Evolutionary conservation across 2,113 vertebrate species (phyloP).

Genomic region (Pycnonotus jocosus): DNA sequence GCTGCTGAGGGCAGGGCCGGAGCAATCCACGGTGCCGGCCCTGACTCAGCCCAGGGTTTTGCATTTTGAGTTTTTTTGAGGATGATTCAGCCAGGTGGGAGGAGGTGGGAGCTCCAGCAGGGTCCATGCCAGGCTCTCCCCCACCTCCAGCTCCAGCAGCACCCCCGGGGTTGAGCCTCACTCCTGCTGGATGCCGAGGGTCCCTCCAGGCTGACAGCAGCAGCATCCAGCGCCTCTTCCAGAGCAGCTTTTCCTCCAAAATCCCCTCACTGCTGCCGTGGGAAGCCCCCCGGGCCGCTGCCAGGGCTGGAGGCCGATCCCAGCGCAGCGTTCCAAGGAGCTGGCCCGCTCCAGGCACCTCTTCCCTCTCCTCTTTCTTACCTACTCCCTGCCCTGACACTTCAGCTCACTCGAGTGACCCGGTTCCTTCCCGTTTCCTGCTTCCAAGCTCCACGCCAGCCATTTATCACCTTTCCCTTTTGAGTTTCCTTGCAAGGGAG

Average conservation of each 20-base stretch:
- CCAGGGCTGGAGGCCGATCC: background rate
- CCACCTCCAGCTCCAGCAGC: background rate
- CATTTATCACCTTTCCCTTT: conserved; percentile 4
- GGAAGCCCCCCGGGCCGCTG: background rate
- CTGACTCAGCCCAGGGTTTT: accelerated
- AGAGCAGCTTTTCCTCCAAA: background rate
- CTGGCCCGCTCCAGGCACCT: background rate
- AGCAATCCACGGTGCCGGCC: accelerated
- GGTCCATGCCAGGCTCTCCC: background rate
- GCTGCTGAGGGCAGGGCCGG: background rate
- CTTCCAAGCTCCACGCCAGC: background rate
- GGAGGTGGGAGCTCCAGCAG: background rate
- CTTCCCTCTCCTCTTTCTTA: background rate
- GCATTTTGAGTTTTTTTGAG: accelerated
- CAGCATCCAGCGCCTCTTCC: background rate
- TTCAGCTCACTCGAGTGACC: background rate
- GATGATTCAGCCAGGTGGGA: background rate
- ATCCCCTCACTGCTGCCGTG: accelerated
- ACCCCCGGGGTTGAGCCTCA: background rate
- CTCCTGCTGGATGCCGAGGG: background rate
- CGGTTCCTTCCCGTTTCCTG: background rate
- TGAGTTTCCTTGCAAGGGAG: background rate
- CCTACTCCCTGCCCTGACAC: background rate
- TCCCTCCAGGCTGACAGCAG: background rate
- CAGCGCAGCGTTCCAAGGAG: background rate